Evolutionary conservation across 2,888 invertebrate genomes (phyloP), one percentile per base, ranked within the genome.

Genomic region (Aspidiotus destructor): DNA sequence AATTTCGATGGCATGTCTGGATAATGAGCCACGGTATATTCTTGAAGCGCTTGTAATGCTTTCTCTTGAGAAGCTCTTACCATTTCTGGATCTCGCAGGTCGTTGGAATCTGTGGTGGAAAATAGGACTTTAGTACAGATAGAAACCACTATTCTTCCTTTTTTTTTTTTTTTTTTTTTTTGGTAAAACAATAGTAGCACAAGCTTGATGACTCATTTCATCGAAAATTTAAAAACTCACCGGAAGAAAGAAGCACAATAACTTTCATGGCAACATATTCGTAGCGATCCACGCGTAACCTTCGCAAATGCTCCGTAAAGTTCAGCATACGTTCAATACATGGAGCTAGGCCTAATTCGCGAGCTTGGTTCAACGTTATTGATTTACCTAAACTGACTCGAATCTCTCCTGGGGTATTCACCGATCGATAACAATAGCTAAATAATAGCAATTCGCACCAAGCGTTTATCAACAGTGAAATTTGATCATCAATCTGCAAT

Each of bases 251-350:
- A 64, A 94, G 84, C 71, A 94, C 88, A 75, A 94, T 90, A 73
- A 93, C 93, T 81, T 97, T 97, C 83, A 97, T 87, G 73, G 94
- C 94, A 73, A 95, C 94, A 78, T 94, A 97, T 80, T 97, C 97
- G 78, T 94, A 94, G 75, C 92, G 86, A 80, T 97, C 96, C 52
- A 97, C 90, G 74, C 91, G 84, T 72, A 97, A 81, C 73, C 94
- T 81, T 74, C 94, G 82, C 75, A 97, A 80, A 78, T 95, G 93
- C 76, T 95, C 92, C 0, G 95, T 93, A 79, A 97, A 89, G 77
- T 92, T 91, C 73, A 97, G 83, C 92, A 97, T 93, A 71, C 95
- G 83, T 78, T 92, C 92, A 76, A 96, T 93, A 77, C 95, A 93
- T 65, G 92, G 88, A 74, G 86, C 86, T 73, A 88, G 79, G 7